A percentile compares a stretch with the other conserved stretches of the same genome.
These are phyloP conservation scores for Zelleria hepariella DNA, from an alignment of 2,888 invertebrate species.

Conservation along the genomic window DNA sequence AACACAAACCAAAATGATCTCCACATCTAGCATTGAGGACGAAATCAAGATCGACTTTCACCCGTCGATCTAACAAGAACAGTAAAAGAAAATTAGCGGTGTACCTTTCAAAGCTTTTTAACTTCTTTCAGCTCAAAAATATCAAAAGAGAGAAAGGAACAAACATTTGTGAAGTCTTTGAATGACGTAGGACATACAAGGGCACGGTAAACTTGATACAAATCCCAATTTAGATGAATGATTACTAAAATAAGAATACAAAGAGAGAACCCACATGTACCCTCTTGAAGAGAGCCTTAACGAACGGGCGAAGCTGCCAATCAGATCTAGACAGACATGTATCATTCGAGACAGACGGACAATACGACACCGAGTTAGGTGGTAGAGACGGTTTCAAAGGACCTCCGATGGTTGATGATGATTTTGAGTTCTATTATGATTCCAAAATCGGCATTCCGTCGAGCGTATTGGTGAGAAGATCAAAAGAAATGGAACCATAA, in stretches of 20 bases:
- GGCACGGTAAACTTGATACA: background rate
- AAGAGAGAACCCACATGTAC: slow-evolving; percentile 25
- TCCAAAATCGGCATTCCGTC: background rate
- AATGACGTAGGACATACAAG: too few species aligned
- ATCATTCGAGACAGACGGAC: background rate
- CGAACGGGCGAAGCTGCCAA: slow-evolving; percentile 47
- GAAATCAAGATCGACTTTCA: too few species aligned
- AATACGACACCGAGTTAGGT: background rate
- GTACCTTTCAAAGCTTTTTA: too few species aligned
- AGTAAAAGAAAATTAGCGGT: too few species aligned
- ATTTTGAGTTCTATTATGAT: background rate
- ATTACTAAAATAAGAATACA: background rate
- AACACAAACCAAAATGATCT: too few species aligned
- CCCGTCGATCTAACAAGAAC: too few species aligned
- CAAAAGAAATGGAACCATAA: background rate
- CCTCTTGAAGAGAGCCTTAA: slow-evolving; percentile 43
- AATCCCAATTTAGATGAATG: background rate
- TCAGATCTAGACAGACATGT: slow-evolving; percentile 22
- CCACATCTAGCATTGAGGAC: too few species aligned
- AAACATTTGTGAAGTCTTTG: too few species aligned
- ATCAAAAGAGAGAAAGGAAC: too few species aligned
- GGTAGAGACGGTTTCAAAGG: background rate
- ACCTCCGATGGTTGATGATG: background rate
- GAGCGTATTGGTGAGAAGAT: background rate
- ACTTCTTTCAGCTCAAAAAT: too few species aligned